Conservation (phyloP, 2,888 invertebrate species). For the Drosophila neutralis region DNA sequence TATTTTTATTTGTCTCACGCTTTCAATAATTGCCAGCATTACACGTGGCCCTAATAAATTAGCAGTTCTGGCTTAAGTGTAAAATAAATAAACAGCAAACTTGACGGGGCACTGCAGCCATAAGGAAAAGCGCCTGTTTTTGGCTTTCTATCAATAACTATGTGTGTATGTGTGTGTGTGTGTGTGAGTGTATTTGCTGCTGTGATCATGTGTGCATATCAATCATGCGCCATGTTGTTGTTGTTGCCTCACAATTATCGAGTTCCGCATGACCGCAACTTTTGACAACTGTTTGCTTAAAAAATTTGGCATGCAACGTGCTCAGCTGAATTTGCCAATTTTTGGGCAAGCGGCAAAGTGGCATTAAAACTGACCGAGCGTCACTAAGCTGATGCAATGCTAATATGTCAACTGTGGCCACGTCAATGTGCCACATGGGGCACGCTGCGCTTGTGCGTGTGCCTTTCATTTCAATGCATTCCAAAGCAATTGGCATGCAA, state of each 20-base stretch:
- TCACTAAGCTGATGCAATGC: not conserved
- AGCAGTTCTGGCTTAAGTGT: slow-evolving; percentile 63
- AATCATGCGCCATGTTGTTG: slow-evolving; percentile 52
- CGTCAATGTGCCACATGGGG: slow-evolving; percentile 24
- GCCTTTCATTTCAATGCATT: slow-evolving; percentile 6
- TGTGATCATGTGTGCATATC: slow-evolving; percentile 34
- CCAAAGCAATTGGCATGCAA: not conserved
- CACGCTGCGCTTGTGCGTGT: not conserved
- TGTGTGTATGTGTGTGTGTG: not conserved
- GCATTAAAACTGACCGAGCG: slow-evolving; percentile 15
- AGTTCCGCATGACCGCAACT: slow-evolving; percentile 23
- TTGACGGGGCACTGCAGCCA: slow-evolving; percentile 44
- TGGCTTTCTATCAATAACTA: not conserved
- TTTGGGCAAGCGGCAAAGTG: not conserved
- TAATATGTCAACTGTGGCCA: slow-evolving; percentile 10
- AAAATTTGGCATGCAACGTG: slow-evolving; percentile 27
- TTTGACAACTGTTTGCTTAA: slow-evolving; percentile 36
- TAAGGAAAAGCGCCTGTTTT: slow-evolving; percentile 24
- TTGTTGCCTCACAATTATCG: slow-evolving; percentile 25
- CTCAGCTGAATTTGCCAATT: slow-evolving; percentile 20
- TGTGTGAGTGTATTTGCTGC: slow-evolving; percentile 4
- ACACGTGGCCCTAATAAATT: slow-evolving; percentile 78
- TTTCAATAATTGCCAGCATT: slow-evolving; percentile 79
- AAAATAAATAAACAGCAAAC: slow-evolving; percentile 66
- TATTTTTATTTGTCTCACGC: slow-evolving; percentile 80